These are phyloP conservation scores for Chaenodraco wilsoni DNA, from an alignment of 2,797 vertebrate species.

Conservation along the genomic window DNA sequence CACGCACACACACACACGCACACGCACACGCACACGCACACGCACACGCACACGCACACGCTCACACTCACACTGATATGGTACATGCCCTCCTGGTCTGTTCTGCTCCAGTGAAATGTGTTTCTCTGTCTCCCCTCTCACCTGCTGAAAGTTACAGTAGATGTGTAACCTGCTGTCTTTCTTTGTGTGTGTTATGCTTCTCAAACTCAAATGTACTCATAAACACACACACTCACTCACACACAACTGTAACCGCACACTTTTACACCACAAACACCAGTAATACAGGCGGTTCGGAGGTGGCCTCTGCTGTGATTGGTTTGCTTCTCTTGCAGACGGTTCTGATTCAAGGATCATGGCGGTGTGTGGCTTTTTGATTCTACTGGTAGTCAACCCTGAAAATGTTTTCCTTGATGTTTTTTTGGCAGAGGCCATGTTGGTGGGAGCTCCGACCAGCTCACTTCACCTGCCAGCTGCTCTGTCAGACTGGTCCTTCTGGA, in stretches of 20 bases:
- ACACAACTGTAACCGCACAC: slow-evolving; percentile 28
- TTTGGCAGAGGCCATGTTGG: slow-evolving; percentile 62
- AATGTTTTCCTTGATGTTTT: slow-evolving; percentile 73
- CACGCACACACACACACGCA: not conserved
- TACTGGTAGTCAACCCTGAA: slow-evolving; percentile 69
- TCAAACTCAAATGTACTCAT: no score
- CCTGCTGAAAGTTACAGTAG: slow-evolving; percentile 68
- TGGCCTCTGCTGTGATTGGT: slow-evolving; percentile 50
- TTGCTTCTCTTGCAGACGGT: slow-evolving; percentile 39
- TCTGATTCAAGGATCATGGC: slow-evolving; percentile 61
- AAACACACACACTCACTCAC: slow-evolving; percentile 25
- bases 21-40: no score
- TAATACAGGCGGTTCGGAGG: slow-evolving; percentile 43
- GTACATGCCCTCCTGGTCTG: slow-evolving; percentile 68
- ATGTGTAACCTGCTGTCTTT: slow-evolving; percentile 60
- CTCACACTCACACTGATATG: slow-evolving; percentile 47
- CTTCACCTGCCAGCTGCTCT: slow-evolving; percentile 71
- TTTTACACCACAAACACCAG: slow-evolving; percentile 23
- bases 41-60: slow-evolving; percentile 9
- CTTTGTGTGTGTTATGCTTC: slow-evolving; percentile 32
- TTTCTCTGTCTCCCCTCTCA: slow-evolving; percentile 56
- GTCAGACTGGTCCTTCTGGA: slow-evolving; percentile 55
- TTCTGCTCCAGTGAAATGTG: slow-evolving; percentile 63
- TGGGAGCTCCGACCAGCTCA: slow-evolving; percentile 48
- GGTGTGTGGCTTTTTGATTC: slow-evolving; percentile 67